These are phyloP conservation scores for Lissonota sp. DNA, from an alignment of 2,888 invertebrate genomes.

Conservation along the genomic window DNA sequence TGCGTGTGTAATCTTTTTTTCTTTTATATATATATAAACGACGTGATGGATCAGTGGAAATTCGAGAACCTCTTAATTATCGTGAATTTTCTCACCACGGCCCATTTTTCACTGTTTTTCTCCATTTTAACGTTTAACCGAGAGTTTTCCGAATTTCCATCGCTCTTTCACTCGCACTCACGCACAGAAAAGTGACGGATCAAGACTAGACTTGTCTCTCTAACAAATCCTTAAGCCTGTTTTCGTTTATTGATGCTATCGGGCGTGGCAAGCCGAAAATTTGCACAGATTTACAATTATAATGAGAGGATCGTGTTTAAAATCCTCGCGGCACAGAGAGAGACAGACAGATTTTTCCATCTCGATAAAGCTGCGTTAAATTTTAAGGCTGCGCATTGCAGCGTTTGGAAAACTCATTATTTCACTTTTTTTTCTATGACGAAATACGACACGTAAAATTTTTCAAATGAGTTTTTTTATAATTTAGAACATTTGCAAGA, in stretches of 20 bases:
- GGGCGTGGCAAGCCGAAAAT: conserved; percentile 31
- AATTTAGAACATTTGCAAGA: too few species aligned
- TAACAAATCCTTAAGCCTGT: conserved; percentile 34
- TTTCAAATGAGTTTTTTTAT: too few species aligned
- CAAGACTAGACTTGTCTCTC: conserved; percentile 50
- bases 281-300: conserved; percentile 18
- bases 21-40: conserved; percentile 27
- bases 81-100: conserved; percentile 39
- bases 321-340: too few species aligned
- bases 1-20: conserved; percentile 68
- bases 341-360: too few species aligned
- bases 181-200: conserved; percentile 23
- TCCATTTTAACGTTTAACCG: conserved; percentile 23
- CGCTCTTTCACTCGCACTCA: conserved; percentile 15
- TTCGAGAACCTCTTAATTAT: conserved; percentile 6
- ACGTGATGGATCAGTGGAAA: background rate
- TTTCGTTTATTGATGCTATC: conserved; percentile 47
- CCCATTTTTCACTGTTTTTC: conserved; percentile 11
- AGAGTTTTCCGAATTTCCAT: conserved; percentile 47
- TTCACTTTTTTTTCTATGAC: too few species aligned
- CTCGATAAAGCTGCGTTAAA: too few species aligned
- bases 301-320: too few species aligned
- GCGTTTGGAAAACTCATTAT: too few species aligned
- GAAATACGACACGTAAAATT: too few species aligned
- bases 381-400: too few species aligned